Evolutionary conservation across 2,888 invertebrate genomes (phyloP).

Genomic region (Drosophila mettleri): DNA sequence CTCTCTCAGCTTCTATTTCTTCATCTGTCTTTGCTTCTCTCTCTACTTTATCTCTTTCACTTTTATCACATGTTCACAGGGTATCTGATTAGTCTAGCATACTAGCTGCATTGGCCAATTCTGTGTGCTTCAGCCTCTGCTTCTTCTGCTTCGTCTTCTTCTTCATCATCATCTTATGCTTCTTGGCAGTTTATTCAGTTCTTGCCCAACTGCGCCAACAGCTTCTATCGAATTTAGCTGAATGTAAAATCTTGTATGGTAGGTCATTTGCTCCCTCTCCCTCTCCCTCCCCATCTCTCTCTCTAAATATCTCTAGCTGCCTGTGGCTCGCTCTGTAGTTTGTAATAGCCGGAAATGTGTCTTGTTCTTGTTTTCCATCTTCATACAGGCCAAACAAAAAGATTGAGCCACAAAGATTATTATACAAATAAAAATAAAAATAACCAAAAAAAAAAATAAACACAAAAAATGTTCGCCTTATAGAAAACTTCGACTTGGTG

Average conservation of each 20-base stretch:
- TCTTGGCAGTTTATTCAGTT: conserved; percentile 6
- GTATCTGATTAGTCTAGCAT: conserved; percentile 1
- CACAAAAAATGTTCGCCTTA: conserved; percentile 20
- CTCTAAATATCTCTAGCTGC: background rate
- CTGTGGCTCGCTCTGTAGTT: conserved; percentile 9
- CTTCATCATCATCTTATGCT: conserved; percentile 7
- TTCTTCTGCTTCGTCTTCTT: conserved; percentile 5
- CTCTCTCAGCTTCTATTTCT: background rate
- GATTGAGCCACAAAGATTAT: conserved; percentile 40
- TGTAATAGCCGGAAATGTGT: conserved; percentile 71
- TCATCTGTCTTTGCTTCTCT: background rate
- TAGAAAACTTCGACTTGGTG: conserved; percentile 18
- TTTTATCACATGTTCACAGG: background rate
- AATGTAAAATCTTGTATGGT: conserved; percentile 58
- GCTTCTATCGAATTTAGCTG: conserved; percentile 46
- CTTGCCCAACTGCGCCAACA: conserved; percentile 42
- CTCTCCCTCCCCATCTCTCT: background rate
- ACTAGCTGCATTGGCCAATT: background rate
- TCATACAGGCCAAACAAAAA: conserved; percentile 5
- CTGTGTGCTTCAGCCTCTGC: background rate
- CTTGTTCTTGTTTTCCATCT: conserved; percentile 42
- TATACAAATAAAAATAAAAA: background rate
- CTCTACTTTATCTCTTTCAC: background rate
- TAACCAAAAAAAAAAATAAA: background rate
- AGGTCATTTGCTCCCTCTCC: conserved; percentile 43